Evolutionary conservation across 2,113 vertebrate species (phyloP).

Genomic region (Zeus faber): DNA sequence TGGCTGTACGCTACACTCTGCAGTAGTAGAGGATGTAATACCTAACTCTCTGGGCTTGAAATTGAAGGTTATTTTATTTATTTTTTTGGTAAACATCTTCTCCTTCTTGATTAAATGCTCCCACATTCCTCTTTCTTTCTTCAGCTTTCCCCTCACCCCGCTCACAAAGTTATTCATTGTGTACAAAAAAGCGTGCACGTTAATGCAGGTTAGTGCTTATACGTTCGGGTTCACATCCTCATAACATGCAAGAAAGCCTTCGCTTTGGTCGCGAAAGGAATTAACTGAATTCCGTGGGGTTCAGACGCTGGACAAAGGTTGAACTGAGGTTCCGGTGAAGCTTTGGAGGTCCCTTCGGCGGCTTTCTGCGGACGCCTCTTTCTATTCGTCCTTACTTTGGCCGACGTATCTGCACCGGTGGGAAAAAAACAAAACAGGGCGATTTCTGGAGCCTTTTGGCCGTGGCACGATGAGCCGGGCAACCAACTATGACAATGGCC

Average conservation of each 20-base stretch:
- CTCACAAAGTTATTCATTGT: slow-evolving; percentile 61
- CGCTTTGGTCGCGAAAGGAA: slow-evolving; percentile 58
- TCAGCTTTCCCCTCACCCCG: slow-evolving; percentile 31
- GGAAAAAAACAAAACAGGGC: slow-evolving; percentile 37
- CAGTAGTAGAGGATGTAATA: too few species aligned
- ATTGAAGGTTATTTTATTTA: slow-evolving; percentile 18
- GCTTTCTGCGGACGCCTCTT: slow-evolving; percentile 9
- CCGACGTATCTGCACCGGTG: slow-evolving; percentile 22
- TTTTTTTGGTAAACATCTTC: slow-evolving; percentile 9
- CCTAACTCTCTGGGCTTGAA: slow-evolving; percentile 3
- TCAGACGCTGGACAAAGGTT: slow-evolving; percentile 63
- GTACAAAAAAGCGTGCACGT: slow-evolving; percentile 32
- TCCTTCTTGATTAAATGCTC: slow-evolving; percentile 5
- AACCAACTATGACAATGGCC: slow-evolving; percentile 63
- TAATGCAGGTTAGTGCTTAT: slow-evolving; percentile 51
- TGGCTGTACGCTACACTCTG: too few species aligned
- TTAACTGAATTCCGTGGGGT: slow-evolving; percentile 56
- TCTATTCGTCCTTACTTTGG: slow-evolving; percentile 25
- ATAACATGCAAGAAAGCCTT: slow-evolving; percentile 60
- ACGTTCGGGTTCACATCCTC: slow-evolving; percentile 52
- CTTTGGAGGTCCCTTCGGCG: slow-evolving; percentile 24
- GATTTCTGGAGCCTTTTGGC: slow-evolving; percentile 38
- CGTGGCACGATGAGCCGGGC: slow-evolving; percentile 49
- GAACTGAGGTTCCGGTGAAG: slow-evolving; percentile 43
- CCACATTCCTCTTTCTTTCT: not conserved